phyloP scores from a whole-genome alignment of 1,140 invertebrate species.

The Cheumatopsyche charites region DNA sequence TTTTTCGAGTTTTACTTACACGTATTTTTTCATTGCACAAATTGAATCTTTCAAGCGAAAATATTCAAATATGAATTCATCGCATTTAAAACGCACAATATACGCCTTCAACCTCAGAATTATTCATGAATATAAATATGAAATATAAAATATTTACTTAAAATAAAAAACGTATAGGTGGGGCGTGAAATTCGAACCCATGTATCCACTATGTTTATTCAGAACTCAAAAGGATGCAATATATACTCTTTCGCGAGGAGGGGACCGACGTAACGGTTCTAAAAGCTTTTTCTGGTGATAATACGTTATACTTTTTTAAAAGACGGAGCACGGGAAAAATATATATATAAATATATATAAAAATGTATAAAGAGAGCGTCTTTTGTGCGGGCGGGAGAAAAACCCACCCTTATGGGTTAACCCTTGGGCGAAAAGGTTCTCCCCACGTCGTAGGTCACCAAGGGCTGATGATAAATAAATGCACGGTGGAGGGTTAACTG shows the following conservation, averaged over 20 bases:
- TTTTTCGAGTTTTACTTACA: no score
- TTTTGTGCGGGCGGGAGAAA: slow-evolving; percentile 12
- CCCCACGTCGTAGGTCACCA: slow-evolving; percentile 2
- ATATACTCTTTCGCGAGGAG: no score
- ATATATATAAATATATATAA: no score
- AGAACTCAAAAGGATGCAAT: slow-evolving; percentile 13
- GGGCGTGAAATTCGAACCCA: no score
- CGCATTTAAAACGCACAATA: no score
- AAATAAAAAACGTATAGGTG: neutral
- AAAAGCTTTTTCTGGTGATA: slow-evolving; percentile 38
- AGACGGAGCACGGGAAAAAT: slow-evolving; percentile 16
- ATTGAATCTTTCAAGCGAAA: no score
- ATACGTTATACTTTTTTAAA: slow-evolving; percentile 31
- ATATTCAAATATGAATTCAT: no score
- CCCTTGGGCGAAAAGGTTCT: slow-evolving; percentile 3
- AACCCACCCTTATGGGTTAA: neutral
- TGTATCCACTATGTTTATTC: slow-evolving; percentile 4
- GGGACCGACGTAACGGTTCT: slow-evolving; percentile 4
- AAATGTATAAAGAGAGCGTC: slow-evolving; percentile 22
- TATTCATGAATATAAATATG: neutral
- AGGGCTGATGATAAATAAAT: slow-evolving; percentile 40
- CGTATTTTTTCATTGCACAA: no score
- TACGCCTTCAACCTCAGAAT: no score
- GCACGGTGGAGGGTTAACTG: slow-evolving; percentile 34
- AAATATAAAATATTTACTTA: neutral